Evolutionary conservation across 2,888 invertebrate species (phyloP).

Genomic region (Myopa testacea): DNA sequence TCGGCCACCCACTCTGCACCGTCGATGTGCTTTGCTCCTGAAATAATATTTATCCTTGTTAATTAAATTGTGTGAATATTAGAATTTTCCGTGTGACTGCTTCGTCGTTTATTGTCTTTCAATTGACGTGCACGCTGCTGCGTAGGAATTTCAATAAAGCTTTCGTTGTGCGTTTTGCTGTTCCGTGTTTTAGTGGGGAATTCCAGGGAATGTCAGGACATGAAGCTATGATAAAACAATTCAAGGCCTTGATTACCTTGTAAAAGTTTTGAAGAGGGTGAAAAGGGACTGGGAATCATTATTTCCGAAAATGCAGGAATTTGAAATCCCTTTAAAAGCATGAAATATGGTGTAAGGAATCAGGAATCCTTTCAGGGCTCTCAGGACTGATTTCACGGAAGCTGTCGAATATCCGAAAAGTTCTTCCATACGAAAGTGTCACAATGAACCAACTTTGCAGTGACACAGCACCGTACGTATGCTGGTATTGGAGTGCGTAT

Average conservation of each 20-base stretch:
- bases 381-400: not conserved
- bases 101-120: constrained; percentile 60
- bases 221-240: not conserved
- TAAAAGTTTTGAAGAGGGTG: not conserved
- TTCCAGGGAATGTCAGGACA: not conserved
- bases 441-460: too few species aligned
- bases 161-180: not conserved
- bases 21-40: constrained; percentile 49
- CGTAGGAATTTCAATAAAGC: constrained; percentile 11
- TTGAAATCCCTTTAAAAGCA: too few species aligned
- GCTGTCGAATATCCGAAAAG: not conserved
- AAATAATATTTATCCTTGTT: constrained; percentile 67
- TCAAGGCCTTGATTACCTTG: not conserved
- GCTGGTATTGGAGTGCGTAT: too few species aligned
- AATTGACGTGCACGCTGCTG: not conserved
- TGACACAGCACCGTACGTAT: too few species aligned
- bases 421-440: too few species aligned
- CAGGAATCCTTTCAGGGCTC: too few species aligned
- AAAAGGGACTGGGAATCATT: too few species aligned
- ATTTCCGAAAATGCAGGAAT: too few species aligned
- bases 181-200: not conserved
- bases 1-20: not conserved
- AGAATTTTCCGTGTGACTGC: constrained; percentile 66
- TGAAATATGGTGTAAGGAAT: too few species aligned
- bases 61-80: constrained; percentile 69